Percentiles rank a stretch among this genome's conserved stretches.
phyloP scores from a whole-genome alignment of 2,888 invertebrate species.

The Drosophila peninsularis region DNA sequence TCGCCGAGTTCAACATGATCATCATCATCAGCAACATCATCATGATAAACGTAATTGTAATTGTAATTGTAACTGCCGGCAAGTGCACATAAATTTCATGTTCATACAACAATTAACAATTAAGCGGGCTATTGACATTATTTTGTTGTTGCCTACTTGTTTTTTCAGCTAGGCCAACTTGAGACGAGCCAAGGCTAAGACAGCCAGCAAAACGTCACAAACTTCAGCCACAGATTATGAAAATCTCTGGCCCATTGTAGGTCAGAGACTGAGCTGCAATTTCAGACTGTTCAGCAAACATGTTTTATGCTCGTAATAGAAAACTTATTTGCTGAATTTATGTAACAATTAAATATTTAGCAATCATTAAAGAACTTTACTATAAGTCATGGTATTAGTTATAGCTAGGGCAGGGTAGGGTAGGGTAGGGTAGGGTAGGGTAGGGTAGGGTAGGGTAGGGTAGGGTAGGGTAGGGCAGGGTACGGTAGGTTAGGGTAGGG shows the following conservation, averaged over 20 bases:
- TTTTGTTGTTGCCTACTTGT: slow-evolving; percentile 17
- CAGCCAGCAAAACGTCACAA: slow-evolving; percentile 16
- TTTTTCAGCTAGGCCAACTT: slow-evolving; percentile 29
- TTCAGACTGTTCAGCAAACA: not conserved
- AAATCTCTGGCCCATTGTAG: slow-evolving; percentile 36
- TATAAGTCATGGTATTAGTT: not conserved
- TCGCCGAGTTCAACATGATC: slow-evolving; percentile 28
- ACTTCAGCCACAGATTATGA: slow-evolving; percentile 16
- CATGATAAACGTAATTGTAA: slow-evolving; percentile 27
- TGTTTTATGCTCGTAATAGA: not conserved
- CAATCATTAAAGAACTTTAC: not conserved
- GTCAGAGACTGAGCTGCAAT: slow-evolving; percentile 7
- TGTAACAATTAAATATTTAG: not conserved
- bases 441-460: too few species aligned
- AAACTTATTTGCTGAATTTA: not conserved
- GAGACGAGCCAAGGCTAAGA: slow-evolving; percentile 37
- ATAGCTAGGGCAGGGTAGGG: too few species aligned
- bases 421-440: too few species aligned
- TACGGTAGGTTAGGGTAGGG: too few species aligned
- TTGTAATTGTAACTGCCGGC: slow-evolving; percentile 35
- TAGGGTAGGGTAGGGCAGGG: too few species aligned
- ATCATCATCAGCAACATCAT: slow-evolving; percentile 15
- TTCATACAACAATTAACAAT: slow-evolving; percentile 47
- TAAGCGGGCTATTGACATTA: slow-evolving; percentile 53
- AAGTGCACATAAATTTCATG: slow-evolving; percentile 36